Base-by-base conservation (phyloP, 2,888 invertebrate genomes). In the Chrysomela aeneicollis region DNA sequence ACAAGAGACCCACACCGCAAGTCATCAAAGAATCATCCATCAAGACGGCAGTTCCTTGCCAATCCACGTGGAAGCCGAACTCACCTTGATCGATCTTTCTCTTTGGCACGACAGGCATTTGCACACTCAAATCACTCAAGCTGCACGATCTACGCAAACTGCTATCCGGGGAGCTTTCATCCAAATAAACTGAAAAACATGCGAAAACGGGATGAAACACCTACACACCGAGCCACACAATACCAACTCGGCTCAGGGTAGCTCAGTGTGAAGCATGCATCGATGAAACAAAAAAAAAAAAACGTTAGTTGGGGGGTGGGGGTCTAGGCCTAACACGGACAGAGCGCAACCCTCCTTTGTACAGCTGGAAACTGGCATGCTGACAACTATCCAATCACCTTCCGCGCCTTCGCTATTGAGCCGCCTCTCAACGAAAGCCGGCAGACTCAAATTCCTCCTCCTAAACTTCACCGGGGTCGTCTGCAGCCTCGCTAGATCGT, bases 141-240 rank as follows among this genome's bases (percentile, higher is more conserved):
- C 93, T 93, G 82, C 92, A 92, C 75, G 92, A 91, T 71, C 92
- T 87, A 74, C 93, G 86, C 86, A 93, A 89, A 71, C 90, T 90
- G 75, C 86, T 83, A 75, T 84, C 84, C 66, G 84, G 83, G 67
- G 76, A 79, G 69, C 74, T 76, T 72, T 75, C 75, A 68, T 79
- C 81, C 77, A 81, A 72, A 76, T 78, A 79, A 64, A 78, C 81
- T 81, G 81, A 69, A 78, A 76, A 74, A 74, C 76, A 76, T 76
- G 75, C 77, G 72, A 74, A 76, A 76, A 65, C 67, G 71, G 72
- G 72, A 72, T 63, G 60, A 70, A 69, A 70, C 71, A 67, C 50
- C 49, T 50, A 22, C 47, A 15, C 54, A 67, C 65, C 57, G 63
- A 69, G 67, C 69, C 59, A 73, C 72, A 70, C 57, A 17, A 46